phyloP scores from a whole-genome alignment of 92 coral and sea anemone species.

The Isaurus tuberculatus region DNA sequence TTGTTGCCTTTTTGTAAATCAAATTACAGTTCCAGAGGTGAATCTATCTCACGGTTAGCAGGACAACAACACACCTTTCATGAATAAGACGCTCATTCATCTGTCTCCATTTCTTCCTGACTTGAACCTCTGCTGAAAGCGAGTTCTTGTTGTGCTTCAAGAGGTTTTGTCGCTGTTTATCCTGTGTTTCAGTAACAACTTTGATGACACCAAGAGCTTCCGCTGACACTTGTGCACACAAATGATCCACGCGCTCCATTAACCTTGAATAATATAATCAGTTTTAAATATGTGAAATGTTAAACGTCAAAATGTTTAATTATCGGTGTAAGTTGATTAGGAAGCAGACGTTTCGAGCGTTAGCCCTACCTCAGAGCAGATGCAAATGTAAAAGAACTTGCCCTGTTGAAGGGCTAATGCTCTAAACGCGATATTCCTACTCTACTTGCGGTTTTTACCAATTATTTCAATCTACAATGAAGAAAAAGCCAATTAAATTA shows the following conservation, averaged over 20 bases:
- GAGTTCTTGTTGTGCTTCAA: constrained; percentile 90
- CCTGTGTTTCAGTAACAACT: constrained; percentile 92
- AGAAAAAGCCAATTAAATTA: no score
- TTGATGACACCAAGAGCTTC: constrained; percentile 87
- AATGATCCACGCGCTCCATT: constrained; percentile 71
- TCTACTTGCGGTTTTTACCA: no score
- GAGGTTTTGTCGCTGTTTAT: constrained; percentile 90
- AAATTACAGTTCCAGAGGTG: not conserved
- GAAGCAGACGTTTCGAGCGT: no score
- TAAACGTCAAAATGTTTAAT: no score
- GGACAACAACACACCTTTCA: constrained; percentile 71
- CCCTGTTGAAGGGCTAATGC: no score
- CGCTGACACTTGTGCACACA: constrained; percentile 66
- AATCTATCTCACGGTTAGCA: not conserved
- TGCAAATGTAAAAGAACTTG: no score
- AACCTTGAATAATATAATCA: constrained; percentile 53
- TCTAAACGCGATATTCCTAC: no score
- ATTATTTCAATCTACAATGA: no score
- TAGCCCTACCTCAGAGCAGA: no score
- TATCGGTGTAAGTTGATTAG: no score
- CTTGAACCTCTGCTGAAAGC: constrained; percentile 91
- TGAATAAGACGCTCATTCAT: constrained; percentile 87
- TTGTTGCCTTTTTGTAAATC: no score
- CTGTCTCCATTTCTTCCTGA: constrained; percentile 94
- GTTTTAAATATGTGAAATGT: not conserved